Evolutionary conservation across 92 coral and sea anemone genomes (phyloP), one percentile per base, ranked within the genome.

Genomic region (Umimayanthus kanabou): DNA sequence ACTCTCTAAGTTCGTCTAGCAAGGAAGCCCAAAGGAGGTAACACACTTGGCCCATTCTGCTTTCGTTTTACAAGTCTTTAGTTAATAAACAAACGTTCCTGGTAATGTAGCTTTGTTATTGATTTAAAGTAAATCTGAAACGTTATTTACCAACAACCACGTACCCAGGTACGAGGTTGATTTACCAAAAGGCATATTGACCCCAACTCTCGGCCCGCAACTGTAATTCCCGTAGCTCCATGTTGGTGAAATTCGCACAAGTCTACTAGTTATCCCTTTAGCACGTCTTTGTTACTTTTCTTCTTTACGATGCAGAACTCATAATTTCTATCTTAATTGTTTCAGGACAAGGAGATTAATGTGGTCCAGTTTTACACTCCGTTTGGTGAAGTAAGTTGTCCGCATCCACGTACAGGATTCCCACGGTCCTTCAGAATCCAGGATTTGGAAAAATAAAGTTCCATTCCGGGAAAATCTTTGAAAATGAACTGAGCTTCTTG

Each of bases 341-440:
- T 82, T 14, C 70, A 97, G 98, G 99, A 97, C 49, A 95, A 96
- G 83, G 99, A 97, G 66, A 89, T 97, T 39, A 97, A 97, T 88
- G 99, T 97, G 70, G 98, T 97, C 18, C 99, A 97, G 90, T 97
- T 97, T 89, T 97, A 97, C 80, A 97, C 98, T 61, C 99, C 99
- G 30, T 92, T 94, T 91, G 99, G 98, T 4, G 98, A 95, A 93
- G 99, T 97, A 93, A 94, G 45, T n/a, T 30, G 0, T 88, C 50
- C 9, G 8, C 29, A 53, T 78, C 29, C 39, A 77, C 55, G 37
- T 43, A 23, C 43, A 75, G 4, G 42, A 22, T 78, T 29, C 25
- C 39, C 61, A 47, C 50, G 50, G 50, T 47, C 50, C 50, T 9
- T 47, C 11, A 9, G 10, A 47, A 47, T 11, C 50, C 9, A 6